Evolutionary conservation across 2,888 invertebrate species (phyloP).

Genomic region (Argyresthia goedartella): DNA sequence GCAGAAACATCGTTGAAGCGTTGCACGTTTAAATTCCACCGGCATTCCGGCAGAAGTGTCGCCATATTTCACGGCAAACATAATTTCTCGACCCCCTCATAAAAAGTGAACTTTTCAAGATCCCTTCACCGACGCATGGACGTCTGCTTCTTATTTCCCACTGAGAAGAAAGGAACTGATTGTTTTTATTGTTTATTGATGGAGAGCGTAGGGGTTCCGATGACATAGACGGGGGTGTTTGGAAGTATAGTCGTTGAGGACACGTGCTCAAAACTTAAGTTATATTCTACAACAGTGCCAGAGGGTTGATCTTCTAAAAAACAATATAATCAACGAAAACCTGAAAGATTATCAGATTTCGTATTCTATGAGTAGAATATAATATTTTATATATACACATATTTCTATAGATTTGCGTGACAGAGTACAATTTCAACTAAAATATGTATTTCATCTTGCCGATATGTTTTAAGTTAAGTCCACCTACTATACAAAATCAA

Average conservation of each 20-base stretch:
- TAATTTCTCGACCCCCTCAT: slow-evolving; percentile 57
- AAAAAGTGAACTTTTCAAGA: slow-evolving; percentile 50
- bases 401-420: no score
- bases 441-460: no score
- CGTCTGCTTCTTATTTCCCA: slow-evolving; percentile 61
- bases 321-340: no score
- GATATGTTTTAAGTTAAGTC: no score
- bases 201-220: slow-evolving; percentile 18
- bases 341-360: no score
- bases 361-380: no score
- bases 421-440: no score
- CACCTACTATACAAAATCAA: no score
- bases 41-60: slow-evolving; percentile 51
- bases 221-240: slow-evolving; percentile 15
- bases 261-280: slow-evolving; percentile 35
- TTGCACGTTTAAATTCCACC: slow-evolving; percentile 54
- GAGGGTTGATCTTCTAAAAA: no score
- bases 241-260: slow-evolving; percentile 44
- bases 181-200: slow-evolving; percentile 52
- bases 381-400: no score
- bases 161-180: slow-evolving; percentile 38
- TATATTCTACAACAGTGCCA: no score
- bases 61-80: slow-evolving; percentile 53
- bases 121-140: slow-evolving; percentile 18
- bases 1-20: no score